Conservation (phyloP, 2,888 invertebrate species). For the Fabriciana adippe region DNA sequence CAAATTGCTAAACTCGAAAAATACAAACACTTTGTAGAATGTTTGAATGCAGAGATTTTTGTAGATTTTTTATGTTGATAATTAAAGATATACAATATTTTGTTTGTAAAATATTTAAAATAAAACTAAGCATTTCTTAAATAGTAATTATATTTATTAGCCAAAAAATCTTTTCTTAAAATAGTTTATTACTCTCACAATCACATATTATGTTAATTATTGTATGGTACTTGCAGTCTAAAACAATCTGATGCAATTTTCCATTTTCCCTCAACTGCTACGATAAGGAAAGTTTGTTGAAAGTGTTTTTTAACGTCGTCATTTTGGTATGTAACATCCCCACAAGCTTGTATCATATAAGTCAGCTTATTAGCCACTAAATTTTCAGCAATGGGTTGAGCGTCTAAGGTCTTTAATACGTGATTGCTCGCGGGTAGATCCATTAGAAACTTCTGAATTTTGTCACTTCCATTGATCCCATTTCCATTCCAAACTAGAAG, state of each 20-base stretch:
- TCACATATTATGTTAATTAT: slow-evolving; percentile 6
- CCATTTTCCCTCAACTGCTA: slow-evolving; percentile 95
- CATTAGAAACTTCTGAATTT: slow-evolving; percentile 92
- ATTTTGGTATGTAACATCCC: slow-evolving; percentile 88
- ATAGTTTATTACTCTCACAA: neutral
- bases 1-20: no score
- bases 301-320: slow-evolving; percentile 85
- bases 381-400: slow-evolving; percentile 91
- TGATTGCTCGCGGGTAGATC: slow-evolving; percentile 92
- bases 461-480: slow-evolving; percentile 89
- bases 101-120: neutral
- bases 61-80: no score
- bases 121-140: neutral
- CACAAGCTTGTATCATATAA: slow-evolving; percentile 91
- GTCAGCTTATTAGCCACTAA: slow-evolving; percentile 90
- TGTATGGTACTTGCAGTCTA: slow-evolving; percentile 86
- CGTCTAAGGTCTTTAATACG: slow-evolving; percentile 89
- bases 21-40: no score
- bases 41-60: neutral
- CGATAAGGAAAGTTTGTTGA: slow-evolving; percentile 93
- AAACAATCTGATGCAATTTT: slow-evolving; percentile 96
- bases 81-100: neutral
- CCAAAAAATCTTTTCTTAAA: slow-evolving; percentile 3
- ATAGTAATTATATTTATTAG: slow-evolving; percentile 4
- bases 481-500: slow-evolving; percentile 97